Conservation (phyloP, 2,797 vertebrate genomes). For the Arctocebus calabarensis region DNA sequence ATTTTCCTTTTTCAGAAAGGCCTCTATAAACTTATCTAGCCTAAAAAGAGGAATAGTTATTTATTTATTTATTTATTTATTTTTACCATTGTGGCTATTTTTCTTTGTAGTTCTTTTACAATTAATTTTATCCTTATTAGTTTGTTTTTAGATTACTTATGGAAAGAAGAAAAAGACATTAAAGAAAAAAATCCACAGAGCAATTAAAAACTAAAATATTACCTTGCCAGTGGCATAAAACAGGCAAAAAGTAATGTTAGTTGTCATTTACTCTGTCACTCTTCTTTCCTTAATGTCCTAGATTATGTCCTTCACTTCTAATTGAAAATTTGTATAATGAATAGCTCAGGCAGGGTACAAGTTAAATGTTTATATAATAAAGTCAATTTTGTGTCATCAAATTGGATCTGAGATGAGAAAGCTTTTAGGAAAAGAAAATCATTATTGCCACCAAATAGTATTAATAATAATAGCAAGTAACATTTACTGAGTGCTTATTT, state of each 20-base stretch:
- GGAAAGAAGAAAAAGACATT: not conserved
- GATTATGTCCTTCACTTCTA: not conserved
- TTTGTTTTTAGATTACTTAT: not conserved
- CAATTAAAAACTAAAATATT: not conserved
- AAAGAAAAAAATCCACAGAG: not conserved
- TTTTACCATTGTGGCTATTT: not conserved
- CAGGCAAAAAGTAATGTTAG: not conserved
- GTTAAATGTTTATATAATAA: conserved; percentile 6
- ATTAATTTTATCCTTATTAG: not conserved
- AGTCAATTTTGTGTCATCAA: conserved; percentile 4
- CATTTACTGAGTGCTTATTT: not conserved
- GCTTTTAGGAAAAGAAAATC: not conserved
- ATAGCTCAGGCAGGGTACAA: not conserved
- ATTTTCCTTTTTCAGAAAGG: not conserved
- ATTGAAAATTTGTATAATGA: not conserved
- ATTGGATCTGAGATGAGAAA: not conserved
- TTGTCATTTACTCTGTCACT: not conserved
- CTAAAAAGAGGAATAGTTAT: not conserved
- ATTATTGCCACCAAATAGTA: not conserved
- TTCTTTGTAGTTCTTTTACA: not conserved
- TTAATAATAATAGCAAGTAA: not conserved
- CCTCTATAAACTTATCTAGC: not conserved
- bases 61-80: not conserved
- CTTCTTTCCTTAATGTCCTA: not conserved
- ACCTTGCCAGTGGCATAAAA: not conserved